These are phyloP conservation scores for Theonella swinhoei DNA, from an alignment of 37 sponge, comb jelly and placozoan genomes.

Conservation along the genomic window DNA sequence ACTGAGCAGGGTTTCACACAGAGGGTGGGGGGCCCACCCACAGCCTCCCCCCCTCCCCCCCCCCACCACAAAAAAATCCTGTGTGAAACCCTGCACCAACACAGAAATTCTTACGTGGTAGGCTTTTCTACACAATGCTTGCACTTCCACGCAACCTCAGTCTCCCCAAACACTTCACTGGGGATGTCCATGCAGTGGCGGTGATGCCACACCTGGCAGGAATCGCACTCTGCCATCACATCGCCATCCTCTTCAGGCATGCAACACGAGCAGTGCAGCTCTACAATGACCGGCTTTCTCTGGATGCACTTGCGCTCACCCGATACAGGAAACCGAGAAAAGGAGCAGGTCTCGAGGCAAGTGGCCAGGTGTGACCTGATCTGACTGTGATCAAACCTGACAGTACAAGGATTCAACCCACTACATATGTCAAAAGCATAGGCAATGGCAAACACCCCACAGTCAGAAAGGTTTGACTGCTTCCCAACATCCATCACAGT, in stretches of 20 bases:
- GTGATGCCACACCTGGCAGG: background rate
- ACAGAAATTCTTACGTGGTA: no score
- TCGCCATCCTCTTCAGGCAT: background rate
- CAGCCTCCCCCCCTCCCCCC: no score
- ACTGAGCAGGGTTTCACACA: no score
- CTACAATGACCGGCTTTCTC: no score
- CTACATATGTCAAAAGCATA: background rate
- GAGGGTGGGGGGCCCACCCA: no score
- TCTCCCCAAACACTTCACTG: background rate
- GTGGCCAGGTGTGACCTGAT: no score
- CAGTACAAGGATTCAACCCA: background rate
- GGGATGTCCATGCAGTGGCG: background rate
- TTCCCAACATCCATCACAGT: background rate
- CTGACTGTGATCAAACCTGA: background rate
- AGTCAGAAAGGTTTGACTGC: background rate
- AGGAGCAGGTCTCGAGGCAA: no score
- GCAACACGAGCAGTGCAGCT: background rate
- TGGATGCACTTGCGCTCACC: no score
- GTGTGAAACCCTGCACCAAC: no score
- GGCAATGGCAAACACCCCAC: background rate
- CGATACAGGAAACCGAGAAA: no score
- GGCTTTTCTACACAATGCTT: background rate
- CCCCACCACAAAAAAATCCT: no score
- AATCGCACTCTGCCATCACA: background rate
- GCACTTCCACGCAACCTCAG: slow-evolving; percentile 1